Evolutionary conservation across 2,797 vertebrate genomes (phyloP), one percentile per base, ranked within the genome.

Genomic region (Enteromius treurensis): DNA sequence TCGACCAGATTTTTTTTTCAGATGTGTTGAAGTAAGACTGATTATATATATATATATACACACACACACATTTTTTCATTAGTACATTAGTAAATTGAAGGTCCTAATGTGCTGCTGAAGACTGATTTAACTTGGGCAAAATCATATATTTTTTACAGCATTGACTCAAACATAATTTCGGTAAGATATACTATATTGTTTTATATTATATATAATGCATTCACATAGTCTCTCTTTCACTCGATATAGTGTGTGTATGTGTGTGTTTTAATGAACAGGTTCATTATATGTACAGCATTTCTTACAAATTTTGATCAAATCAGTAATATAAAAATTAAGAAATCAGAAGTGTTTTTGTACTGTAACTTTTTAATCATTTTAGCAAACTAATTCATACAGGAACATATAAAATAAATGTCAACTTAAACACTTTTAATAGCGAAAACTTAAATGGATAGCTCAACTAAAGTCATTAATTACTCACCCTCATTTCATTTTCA

Each of bases 1-100:
- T 85, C 85, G 87, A 71, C 87, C 58, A 6, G 62, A 55, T 60
- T 75, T 51, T 29, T 64, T 55, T 65, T n/a, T 29, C n/a, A 8
- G 21, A 64, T 75, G 34, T 60, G 67, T 67, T n/a, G 4, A 77
- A 53, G 8, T 13, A 19, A 34, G 15, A 17, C 15, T 23, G 8
- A 23, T 40, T 37, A 6, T 53, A 5, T 76, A 60, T 26, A 42
- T 53, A 21, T 10, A 51, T 51, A 49, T n/a, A n/a, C n/a, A n/a
- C n/a, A n/a, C n/a, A n/a, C n/a, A n/a, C n/a, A n/a, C n/a, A n/a
- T n/a, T n/a, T n/a, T n/a, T n/a, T n/a, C n/a, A n/a, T n/a, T n/a
- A n/a, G n/a, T n/a, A n/a, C n/a, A n/a, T 53, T 8, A 14, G 23
- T n/a, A 42, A 29, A 37, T 42, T 55, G 15, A 53, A 37, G 40